A percentile compares a stretch with the other conserved stretches of the same genome.
Conservation (phyloP, 2,113 vertebrate species). For the Indicator maculatus region DNA sequence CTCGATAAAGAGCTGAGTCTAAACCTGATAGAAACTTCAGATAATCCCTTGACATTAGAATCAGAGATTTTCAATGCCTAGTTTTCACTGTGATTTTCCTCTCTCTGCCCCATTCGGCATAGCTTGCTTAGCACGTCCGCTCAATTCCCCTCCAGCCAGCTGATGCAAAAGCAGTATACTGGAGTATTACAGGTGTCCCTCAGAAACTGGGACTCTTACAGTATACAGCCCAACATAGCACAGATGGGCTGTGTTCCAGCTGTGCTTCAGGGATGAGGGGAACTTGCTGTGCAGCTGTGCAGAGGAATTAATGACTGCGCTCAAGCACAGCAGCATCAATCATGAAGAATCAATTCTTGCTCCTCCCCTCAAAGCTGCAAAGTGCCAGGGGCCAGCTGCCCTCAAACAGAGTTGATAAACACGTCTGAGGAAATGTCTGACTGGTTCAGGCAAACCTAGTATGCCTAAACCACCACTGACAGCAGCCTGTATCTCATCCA, state of each 20-base stretch:
- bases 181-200: background rate
- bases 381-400: background rate
- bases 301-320: background rate
- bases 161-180: background rate
- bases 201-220: background rate
- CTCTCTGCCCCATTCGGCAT: background rate
- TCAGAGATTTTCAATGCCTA: background rate
- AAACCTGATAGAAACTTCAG: background rate
- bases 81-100: background rate
- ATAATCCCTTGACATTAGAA: background rate
- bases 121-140: background rate
- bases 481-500: background rate
- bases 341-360: constrained; percentile 18
- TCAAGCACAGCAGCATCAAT: background rate
- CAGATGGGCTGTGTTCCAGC: background rate
- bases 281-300: background rate
- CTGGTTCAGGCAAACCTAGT: background rate
- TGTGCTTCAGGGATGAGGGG: background rate
- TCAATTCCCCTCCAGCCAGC: background rate
- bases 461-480: constrained; percentile 2
- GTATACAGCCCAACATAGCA: background rate
- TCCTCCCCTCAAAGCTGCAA: background rate
- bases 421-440: background rate
- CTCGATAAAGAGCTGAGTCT: background rate
- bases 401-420: constrained; percentile 17